Percentiles rank a stretch among this genome's conserved stretches.
Conservation (phyloP, 2,888 invertebrate genomes). For the Watsonalla cultraria region DNA sequence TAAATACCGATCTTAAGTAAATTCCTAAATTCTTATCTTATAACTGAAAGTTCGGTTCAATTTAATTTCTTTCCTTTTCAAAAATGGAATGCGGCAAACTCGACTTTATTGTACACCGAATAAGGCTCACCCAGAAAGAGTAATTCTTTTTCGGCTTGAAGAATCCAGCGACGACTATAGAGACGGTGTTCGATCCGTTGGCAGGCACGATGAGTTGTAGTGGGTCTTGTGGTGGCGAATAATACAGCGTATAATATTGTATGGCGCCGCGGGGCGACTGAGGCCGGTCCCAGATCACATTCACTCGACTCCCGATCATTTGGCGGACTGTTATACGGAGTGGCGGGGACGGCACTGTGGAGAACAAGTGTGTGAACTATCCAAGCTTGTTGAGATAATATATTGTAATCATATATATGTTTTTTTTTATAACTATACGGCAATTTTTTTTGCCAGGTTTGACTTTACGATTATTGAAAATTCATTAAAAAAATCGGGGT, state of each 20-base stretch:
- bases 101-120: neutral
- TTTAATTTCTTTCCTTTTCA: too few relatives aligned
- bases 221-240: conserved; percentile 83
- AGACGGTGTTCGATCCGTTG: conserved; percentile 36
- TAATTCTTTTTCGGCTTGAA: conserved; percentile 79
- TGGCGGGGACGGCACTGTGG: conserved; percentile 82
- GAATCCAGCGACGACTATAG: conserved; percentile 75
- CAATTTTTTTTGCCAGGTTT: too few relatives aligned
- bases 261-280: conserved; percentile 80
- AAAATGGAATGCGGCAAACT: too few relatives aligned
- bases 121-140: conserved; percentile 82
- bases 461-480: too few relatives aligned
- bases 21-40: too few relatives aligned
- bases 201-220: conserved; percentile 57
- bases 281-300: conserved; percentile 85
- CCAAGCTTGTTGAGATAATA: neutral
- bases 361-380: neutral
- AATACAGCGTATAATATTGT: conserved; percentile 80
- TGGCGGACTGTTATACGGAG: conserved; percentile 81
- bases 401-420: too few relatives aligned
- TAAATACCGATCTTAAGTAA: too few relatives aligned
- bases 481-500: too few relatives aligned
- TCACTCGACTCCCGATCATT: conserved; percentile 80
- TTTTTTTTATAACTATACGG: too few relatives aligned
- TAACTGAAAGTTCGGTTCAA: too few relatives aligned